Evolutionary conservation across 2,797 vertebrate species (phyloP), one percentile per base, ranked within the genome.

Genomic region (Choloepus didactylus): DNA sequence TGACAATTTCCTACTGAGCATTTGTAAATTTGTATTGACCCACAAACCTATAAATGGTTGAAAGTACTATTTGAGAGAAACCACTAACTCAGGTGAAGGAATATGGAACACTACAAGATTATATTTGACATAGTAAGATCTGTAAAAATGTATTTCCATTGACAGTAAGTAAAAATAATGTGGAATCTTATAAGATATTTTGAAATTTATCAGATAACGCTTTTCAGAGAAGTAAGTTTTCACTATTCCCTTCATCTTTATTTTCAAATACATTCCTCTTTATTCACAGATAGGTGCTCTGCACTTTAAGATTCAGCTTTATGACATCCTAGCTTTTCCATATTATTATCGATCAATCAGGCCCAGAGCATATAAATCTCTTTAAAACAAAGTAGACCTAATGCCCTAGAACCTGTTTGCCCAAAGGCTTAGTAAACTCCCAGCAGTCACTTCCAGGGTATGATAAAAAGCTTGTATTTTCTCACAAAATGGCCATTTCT

Each of bases 1-100:
- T 44, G 54, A 95, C 70, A 27, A 38, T 82, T 96, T 97, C 77
- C 66, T 96, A 93, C 72, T 41, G 41, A 81, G 23, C 54, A 88
- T 66, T 97, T 97, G 96, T 86, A 97, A 97, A 95, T 81, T 62
- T 59, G 23, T 85, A 95, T 90, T 97, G 81, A 96, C 38, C 54
- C 59, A 87, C 64, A 83, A 91, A 89, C 31, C 21, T 81, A 23
- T 83, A 96, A 92, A 79, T 81, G 35, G 84, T 95, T 83, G 67
- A 87, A 97, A 94, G 69, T 81, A 29, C 35, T 75, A 69, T 89
- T 90, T 92, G 70, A 93, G 54, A 92, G 56, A 92, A 95, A 82
- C 35, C 85, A 81, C 82, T 85, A 93, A 87, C 62, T 84, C 76
- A 62, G 23, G 14, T 91, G 18, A 82, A 91, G 54, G 38, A 70